Evolutionary conservation across 37 sponge, comb jelly and placozoan genomes (phyloP), one percentile per base, ranked within the genome.

Genomic region (Axinella damicornis): DNA sequence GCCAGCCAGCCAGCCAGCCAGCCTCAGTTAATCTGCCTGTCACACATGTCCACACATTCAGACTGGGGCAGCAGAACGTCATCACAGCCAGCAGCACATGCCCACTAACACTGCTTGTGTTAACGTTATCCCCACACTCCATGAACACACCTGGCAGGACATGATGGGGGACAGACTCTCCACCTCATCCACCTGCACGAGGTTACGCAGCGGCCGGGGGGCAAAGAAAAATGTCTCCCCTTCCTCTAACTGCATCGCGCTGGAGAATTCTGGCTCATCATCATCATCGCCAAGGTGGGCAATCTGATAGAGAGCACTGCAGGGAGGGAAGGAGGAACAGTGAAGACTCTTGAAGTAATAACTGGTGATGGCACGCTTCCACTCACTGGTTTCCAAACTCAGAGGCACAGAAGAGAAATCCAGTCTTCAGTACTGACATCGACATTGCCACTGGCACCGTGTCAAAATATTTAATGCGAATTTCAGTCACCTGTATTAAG

Each of bases 321-420:
- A 64, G 2, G 77, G 37, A 37, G 22, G 53, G 57, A 15, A 15
- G 41, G 16, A 41, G 28, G 57, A 74, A 62, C 19, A 31, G 2
- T 37, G 39, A 36, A n/a, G n/a, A n/a, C n/a, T n/a, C n/a, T n/a
- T n/a, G n/a, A n/a, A n/a, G n/a, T n/a, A n/a, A n/a, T n/a, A n/a
- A n/a, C n/a, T n/a, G n/a, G n/a, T n/a, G n/a, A n/a, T n/a, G n/a
- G n/a, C n/a, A n/a, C 12, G 30, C 57, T 20, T 72, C 46, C 20
- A 80, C 92, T 77, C 66, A 98, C 92, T 98, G 99, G 53, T 98
- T 98, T 33, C 99, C 99, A 88, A 96, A 98, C 80, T 98, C 99
- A 5, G 99, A 92, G 36, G 93, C 91, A 57, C 90, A 83, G 71
- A 98, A 98, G 22, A 98, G 90, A 74, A 98, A 98, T 1, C 99